Evolutionary conservation across 2,888 invertebrate genomes (phyloP).

Genomic region (Oscheius onirici): DNA sequence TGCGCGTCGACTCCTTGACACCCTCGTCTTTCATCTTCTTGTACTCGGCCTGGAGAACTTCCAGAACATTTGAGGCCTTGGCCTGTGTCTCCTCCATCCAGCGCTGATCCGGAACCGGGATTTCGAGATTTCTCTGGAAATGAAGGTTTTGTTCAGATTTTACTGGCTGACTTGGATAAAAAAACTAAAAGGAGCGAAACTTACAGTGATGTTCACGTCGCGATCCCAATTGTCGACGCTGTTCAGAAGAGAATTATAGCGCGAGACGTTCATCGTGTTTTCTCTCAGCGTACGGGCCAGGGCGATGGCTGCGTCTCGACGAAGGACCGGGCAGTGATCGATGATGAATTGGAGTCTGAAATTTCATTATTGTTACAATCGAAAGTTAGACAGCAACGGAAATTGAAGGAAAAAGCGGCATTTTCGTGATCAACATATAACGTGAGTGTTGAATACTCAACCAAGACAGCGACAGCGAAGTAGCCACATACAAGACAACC

Average conservation of each 20-base stretch:
- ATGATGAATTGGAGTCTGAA: slow-evolving; percentile 43
- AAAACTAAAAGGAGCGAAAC: background rate
- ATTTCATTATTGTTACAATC: no score
- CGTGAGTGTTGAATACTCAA: no score
- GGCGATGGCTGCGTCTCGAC: slow-evolving; percentile 43
- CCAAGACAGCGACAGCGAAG: no score
- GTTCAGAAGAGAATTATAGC: slow-evolving; percentile 9
- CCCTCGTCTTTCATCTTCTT: slow-evolving; percentile 69
- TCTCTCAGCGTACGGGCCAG: slow-evolving; percentile 37
- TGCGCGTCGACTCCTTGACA: slow-evolving; percentile 75
- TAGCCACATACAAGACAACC: no score
- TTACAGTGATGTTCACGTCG: background rate
- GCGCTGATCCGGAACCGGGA: slow-evolving; percentile 24
- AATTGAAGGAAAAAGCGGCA: no score
- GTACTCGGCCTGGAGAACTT: slow-evolving; percentile 55
- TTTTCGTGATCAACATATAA: no score
- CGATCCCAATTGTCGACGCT: background rate
- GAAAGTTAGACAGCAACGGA: no score
- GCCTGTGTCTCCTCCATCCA: slow-evolving; percentile 40
- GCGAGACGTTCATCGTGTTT: slow-evolving; percentile 11
- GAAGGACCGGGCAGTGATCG: slow-evolving; percentile 47
- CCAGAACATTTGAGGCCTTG: slow-evolving; percentile 27
- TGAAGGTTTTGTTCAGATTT: background rate
- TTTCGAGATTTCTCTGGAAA: slow-evolving; percentile 4
- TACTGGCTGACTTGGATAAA: background rate